Evolutionary conservation across 2,888 invertebrate species (phyloP), one percentile per base, ranked within the genome.

Genomic region (Hydrotaea cyrtoneurina): DNA sequence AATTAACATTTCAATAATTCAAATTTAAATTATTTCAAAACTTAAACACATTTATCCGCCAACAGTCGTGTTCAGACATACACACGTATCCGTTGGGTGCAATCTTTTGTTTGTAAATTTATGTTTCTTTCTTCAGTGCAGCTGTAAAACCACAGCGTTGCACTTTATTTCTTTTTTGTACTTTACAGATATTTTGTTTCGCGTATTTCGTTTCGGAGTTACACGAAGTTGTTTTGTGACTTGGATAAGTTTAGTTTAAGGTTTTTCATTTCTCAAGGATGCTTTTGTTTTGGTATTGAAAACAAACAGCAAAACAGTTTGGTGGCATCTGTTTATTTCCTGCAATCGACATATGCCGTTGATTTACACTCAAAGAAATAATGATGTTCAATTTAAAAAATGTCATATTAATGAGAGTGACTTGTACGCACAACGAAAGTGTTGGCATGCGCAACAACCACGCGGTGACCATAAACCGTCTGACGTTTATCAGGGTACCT

Each of bases 141-240:
- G 43, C 17, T 50, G 15, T 50, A 50, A 50, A 50, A n/a, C n/a
- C 13, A 50, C 50, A n/a, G 50, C n/a, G 11, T 13, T 17, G 19
- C 26, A 57, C 43, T 74, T 15, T 39, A 15, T n/a, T 62, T 57
- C 23, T 74, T 23, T 50, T 59, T 26, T 59, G 15, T 62, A n/a
- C n/a, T 55, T 39, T 13, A 21, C 31, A 78, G 19, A 69, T 50
- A 46, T 69, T 69, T 46, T 71, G 17, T 23, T 59, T 59, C 3
- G 26, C 23, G 59, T 26, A 59, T 23, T 71, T 23, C n/a, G 8
- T 23, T n/a, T 71, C 46, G 43, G 62, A 17, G 74, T 31, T 31
- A 7, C 83, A 78, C 83, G 74, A 80, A 75, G 71, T 72, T 80
- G 66, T 71, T 79, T 75, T 76, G 73, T 66, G 75, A 80, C 55